These are phyloP conservation scores for Rotaria socialis DNA, from an alignment of 2,888 invertebrate genomes.

Conservation along the genomic window DNA sequence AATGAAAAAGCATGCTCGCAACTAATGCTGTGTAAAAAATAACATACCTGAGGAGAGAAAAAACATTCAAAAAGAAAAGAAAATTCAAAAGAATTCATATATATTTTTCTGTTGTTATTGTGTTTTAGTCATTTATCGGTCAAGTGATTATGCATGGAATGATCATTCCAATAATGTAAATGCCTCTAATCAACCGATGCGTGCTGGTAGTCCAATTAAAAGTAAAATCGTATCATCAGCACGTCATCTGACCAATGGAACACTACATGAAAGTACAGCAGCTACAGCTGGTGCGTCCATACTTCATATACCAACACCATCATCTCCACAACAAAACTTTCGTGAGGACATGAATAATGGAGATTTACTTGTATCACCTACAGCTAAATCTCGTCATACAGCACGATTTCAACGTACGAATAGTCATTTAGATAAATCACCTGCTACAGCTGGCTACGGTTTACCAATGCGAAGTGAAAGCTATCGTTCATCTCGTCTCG, in stretches of 20 bases:
- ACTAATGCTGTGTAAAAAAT: neutral
- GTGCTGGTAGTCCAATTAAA: slow-evolving; percentile 1
- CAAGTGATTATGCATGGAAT: slow-evolving; percentile 11
- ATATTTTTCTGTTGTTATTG: neutral
- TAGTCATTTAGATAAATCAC: slow-evolving; percentile 9
- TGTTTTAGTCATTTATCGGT: neutral
- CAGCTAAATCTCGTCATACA: neutral
- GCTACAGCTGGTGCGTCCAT: neutral
- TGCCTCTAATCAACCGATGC: neutral
- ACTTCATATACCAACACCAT: neutral
- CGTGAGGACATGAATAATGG: neutral
- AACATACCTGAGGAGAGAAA: neutral
- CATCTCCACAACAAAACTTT: neutral
- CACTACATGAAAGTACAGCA: neutral
- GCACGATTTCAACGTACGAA: neutral
- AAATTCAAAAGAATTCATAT: too few relatives aligned
- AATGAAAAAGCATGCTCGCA: neutral
- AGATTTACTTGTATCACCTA: neutral
- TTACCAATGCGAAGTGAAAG: neutral
- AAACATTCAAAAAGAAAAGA: neutral
- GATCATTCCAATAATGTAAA: neutral
- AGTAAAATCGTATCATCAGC: neutral
- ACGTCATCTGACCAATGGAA: neutral
- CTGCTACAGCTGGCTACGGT: neutral
- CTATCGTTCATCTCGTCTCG: neutral